Evolutionary conservation across 1,140 invertebrate species (phyloP).

Genomic region (Trichoplusia ni): DNA sequence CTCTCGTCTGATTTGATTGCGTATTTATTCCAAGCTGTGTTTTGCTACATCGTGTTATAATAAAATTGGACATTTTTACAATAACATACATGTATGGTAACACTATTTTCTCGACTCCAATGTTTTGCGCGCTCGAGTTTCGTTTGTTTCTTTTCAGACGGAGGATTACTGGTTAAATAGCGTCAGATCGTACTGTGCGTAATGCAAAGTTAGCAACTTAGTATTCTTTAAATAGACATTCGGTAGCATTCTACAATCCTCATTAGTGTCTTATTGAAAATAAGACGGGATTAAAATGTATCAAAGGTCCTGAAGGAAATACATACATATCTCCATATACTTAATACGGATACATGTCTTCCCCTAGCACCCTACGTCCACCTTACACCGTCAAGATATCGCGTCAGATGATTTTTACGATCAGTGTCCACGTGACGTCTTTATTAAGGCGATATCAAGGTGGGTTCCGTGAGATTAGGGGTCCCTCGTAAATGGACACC

Average conservation of each 20-base stretch:
- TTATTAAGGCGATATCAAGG: constrained; percentile 55
- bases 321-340: too few species aligned
- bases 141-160: too few species aligned
- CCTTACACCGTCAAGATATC: neutral
- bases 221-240: too few species aligned
- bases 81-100: neutral
- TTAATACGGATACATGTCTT: too few species aligned
- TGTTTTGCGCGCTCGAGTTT: too few species aligned
- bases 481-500: constrained; percentile 51
- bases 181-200: too few species aligned
- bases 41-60: constrained; percentile 2
- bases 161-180: too few species aligned
- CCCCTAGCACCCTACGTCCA: neutral
- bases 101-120: neutral
- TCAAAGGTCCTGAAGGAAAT: too few species aligned
- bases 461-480: constrained; percentile 44
- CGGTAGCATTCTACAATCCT: too few species aligned
- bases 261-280: too few species aligned
- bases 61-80: neutral
- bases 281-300: too few species aligned
- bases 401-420: constrained; percentile 38
- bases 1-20: constrained; percentile 40
- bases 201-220: too few species aligned
- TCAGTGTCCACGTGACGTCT: constrained; percentile 48
- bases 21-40: constrained; percentile 36